A percentile compares a stretch with the other conserved stretches of the same genome.
Evolutionary conservation across 1,140 invertebrate species (phyloP).

Genomic region (Pectinophora gossypiella): DNA sequence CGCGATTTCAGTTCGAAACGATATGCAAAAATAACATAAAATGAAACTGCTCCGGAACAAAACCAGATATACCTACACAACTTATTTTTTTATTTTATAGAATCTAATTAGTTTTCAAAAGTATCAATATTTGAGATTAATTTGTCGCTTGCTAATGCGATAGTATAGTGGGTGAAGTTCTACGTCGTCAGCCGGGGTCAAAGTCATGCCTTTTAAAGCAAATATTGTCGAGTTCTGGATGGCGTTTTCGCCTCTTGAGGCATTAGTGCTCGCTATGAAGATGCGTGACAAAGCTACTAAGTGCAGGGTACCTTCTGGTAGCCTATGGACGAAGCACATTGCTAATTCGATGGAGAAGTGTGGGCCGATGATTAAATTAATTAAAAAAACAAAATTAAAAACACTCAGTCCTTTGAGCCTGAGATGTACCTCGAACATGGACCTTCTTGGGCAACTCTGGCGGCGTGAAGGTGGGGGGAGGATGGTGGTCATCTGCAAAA

Average conservation of each 20-base stretch:
- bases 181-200: slow-evolving; percentile 34
- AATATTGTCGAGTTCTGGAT: slow-evolving; percentile 26
- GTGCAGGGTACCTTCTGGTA: slow-evolving; percentile 48
- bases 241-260: slow-evolving; percentile 29
- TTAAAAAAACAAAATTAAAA: slow-evolving; percentile 53
- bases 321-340: slow-evolving; percentile 57
- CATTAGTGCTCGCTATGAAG: slow-evolving; percentile 61
- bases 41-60: too few relatives aligned
- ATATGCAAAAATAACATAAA: slow-evolving; percentile 48
- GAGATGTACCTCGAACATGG: slow-evolving; percentile 92
- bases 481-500: slow-evolving; percentile 95
- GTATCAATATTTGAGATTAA: too few relatives aligned
- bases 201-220: slow-evolving; percentile 56
- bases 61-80: too few relatives aligned
- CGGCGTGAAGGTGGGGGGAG: slow-evolving; percentile 95
- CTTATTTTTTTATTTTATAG: too few relatives aligned
- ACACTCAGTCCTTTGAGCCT: slow-evolving; percentile 58
- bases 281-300: slow-evolving; percentile 71
- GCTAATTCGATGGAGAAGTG: slow-evolving; percentile 46
- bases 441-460: slow-evolving; percentile 97
- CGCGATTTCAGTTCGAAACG: slow-evolving; percentile 22
- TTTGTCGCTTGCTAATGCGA: slow-evolving; percentile 37
- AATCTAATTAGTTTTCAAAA: too few relatives aligned
- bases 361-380: slow-evolving; percentile 55
- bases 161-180: slow-evolving; percentile 19